Evolutionary conservation across 2,797 vertebrate genomes (phyloP), one percentile per base, ranked within the genome.

Genomic region (Artibeus jamaicensis): DNA sequence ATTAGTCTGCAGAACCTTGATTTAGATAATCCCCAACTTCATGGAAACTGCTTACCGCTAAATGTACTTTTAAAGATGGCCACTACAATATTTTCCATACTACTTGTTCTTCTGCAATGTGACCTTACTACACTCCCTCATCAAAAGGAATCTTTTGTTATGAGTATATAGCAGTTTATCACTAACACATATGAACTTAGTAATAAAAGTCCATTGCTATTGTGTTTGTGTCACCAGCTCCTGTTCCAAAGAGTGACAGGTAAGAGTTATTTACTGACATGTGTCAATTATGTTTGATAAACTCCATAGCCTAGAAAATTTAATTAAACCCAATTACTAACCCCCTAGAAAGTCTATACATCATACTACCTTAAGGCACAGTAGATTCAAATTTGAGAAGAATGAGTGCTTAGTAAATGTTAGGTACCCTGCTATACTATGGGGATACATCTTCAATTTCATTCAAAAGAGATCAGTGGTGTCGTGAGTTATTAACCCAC

Each of bases 381-480:
- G 68, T 16, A 89, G n/a, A 91, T 67, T 86, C 53, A 78, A 88
- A 76, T 86, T 19, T 83, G 48, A 94, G 50, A 89, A 94, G 70
- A 94, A 53, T 46, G 12, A 65, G 9, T 67, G 6, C n/a, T 86
- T 84, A 67, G 29, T 34, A 44, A 19, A 92, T 57, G 14, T 53
- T 67, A 55, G 16, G 44, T 82, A 53, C 22, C 34, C 68, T 91
- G 15, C 34, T 57, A 78, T 4, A 29, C 42, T 82, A 34, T 62
- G 2, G 26, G 26, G 24, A 57, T 68, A 26, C 14, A n/a, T 37
- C 11, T 85, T 77, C 71, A 83, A 93, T 62, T 83, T 86, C 71
- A 70, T 76, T 81, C 74, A 87, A 68, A 83, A 86, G 16, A 84
- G 1, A 93, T 4, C 65, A 68, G 39, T 26, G 12, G 6, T 84